Evolutionary conservation across 2,797 vertebrate species (phyloP), one percentile per base, ranked within the genome.

Genomic region (Pipistrellus nathusii): DNA sequence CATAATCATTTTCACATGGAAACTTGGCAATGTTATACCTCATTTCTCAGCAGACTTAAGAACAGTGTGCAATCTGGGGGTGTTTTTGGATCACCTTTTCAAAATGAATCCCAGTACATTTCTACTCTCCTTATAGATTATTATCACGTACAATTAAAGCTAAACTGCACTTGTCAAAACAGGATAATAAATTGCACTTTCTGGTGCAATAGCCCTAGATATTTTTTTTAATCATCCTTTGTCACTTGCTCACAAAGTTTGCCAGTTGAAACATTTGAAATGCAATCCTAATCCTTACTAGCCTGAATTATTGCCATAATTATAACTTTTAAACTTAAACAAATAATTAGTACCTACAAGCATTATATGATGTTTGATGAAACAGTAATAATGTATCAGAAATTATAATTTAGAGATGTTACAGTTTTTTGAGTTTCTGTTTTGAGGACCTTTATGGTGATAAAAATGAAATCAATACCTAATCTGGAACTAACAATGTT

Each of bases 81-180:
- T 85, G 83, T 84, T 95, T 95, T 93, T 66, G 66, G 90, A 91
- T 91, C 96, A 95, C 94, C 90, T 96, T 95, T 92, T 68, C 80
- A 85, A 78, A 96, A 84, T 53, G 84, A 94, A 94, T 95, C 96
- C 90, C 64, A 77, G 75, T 55, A 53, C 76, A 84, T 89, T 83
- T 94, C 95, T 72, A 88, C 35, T 57, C 80, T 55, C 88, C 57
- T 94, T 94, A 93, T n/a, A 73, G 93, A 97, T 91, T 90, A 85
- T 96, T 95, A 96, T 92, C 96, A 94, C 12, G 4, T 95, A 95
- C 92, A 95, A 97, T 95, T 96, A 97, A 96, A 96, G 94, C 84
- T 93, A 92, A 92, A 78, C 72, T 68, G 83, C 68, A 27, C 85
- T 94, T 96, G 92, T 97, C 95, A 95, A 96, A 96, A 94, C 92